A percentile compares a stretch with the other conserved stretches of the same genome.
Conservation (phyloP, 2,888 invertebrate genomes). For the Hirtodrosophila confusa region DNA sequence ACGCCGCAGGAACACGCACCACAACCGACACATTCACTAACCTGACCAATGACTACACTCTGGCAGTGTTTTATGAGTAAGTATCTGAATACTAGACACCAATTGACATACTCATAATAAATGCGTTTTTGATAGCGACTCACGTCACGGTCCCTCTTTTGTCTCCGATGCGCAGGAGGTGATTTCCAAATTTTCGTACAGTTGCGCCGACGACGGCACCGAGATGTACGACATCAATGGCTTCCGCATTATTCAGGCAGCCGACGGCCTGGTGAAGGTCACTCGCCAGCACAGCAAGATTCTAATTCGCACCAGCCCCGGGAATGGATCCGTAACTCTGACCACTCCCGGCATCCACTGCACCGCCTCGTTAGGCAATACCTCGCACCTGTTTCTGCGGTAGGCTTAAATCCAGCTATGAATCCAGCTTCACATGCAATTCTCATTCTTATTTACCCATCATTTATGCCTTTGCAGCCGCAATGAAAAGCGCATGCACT, state of each 20-base stretch:
- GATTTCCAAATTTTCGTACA: slow-evolving; percentile 90
- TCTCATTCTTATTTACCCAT: neutral
- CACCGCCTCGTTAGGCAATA: slow-evolving; percentile 93
- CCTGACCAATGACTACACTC: slow-evolving; percentile 92
- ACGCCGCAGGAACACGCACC: slow-evolving; percentile 94
- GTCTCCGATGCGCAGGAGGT: slow-evolving; percentile 91
- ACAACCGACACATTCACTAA: slow-evolving; percentile 94
- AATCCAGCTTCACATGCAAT: no score
- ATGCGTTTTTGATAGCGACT: slow-evolving; percentile 85
- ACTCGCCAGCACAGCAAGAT: slow-evolving; percentile 90
- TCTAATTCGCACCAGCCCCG: slow-evolving; percentile 92
- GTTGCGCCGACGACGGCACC: slow-evolving; percentile 92
- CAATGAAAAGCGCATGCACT: slow-evolving; percentile 95
- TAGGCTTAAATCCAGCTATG: slow-evolving; percentile 62
- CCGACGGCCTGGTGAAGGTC: slow-evolving; percentile 92
- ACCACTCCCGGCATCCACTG: slow-evolving; percentile 94
- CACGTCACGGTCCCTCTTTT: slow-evolving; percentile 89
- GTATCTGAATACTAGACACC: slow-evolving; percentile 29
- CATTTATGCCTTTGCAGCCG: slow-evolving; percentile 85
- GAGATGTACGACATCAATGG: slow-evolving; percentile 95
- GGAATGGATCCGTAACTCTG: slow-evolving; percentile 93
- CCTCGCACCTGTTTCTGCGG: slow-evolving; percentile 89
- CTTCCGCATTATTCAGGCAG: slow-evolving; percentile 92
- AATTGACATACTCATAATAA: neutral
- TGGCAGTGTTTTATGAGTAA: slow-evolving; percentile 92